phyloP scores from a whole-genome alignment of 2,113 vertebrate genomes.

The Istiophorus platypterus region DNA sequence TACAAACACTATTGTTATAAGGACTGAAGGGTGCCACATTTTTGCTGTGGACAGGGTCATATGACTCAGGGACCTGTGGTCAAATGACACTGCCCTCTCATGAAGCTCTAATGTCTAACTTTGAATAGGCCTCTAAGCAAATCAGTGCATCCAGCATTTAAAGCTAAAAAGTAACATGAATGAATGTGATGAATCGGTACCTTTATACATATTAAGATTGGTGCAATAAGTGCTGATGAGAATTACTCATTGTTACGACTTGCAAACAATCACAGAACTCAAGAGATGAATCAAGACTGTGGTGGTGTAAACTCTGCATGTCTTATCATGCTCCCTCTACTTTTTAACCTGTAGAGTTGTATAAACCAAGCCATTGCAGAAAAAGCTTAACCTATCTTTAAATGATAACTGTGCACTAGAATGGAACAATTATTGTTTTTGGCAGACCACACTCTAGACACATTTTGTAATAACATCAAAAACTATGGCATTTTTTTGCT shows the following conservation, averaged over 20 bases:
- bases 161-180: background rate
- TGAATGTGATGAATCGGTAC: background rate
- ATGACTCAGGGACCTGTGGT: slow-evolving; percentile 17
- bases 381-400: slow-evolving; percentile 3
- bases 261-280: background rate
- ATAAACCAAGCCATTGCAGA: background rate
- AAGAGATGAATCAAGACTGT: slow-evolving; percentile 3
- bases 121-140: background rate
- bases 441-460: background rate
- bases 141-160: background rate
- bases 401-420: background rate
- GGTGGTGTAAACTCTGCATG: background rate
- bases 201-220: background rate
- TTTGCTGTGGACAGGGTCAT: slow-evolving; percentile 22
- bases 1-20: slow-evolving; percentile 11
- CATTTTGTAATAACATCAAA: background rate
- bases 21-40: slow-evolving; percentile 44
- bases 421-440: slow-evolving; percentile 19
- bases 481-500: background rate
- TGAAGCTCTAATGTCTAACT: slow-evolving; percentile 5
- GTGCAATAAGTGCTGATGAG: background rate
- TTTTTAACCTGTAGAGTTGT: slow-evolving; percentile 20
- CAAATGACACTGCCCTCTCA: slow-evolving; percentile 38
- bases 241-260: background rate
- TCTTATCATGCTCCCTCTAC: slow-evolving; percentile 26